A percentile compares a stretch with the other conserved stretches of the same genome.
Conservation (phyloP, 2,113 vertebrate genomes). For the Dendrocopos noguchii region DNA sequence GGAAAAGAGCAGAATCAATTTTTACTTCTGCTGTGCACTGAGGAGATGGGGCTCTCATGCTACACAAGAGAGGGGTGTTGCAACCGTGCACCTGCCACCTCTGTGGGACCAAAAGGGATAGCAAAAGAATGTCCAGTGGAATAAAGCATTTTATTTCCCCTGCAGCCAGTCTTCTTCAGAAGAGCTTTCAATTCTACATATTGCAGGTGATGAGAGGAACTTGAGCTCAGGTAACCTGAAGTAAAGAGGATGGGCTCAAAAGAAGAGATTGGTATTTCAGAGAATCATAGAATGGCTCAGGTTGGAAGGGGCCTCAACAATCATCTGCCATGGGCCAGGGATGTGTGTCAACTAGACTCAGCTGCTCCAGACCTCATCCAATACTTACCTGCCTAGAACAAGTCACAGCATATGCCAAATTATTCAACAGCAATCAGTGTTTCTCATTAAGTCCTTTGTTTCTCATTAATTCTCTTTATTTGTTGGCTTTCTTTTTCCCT, state of each 20-base stretch:
- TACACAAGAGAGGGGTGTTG: background rate
- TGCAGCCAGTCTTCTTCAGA: background rate
- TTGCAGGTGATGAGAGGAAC: background rate
- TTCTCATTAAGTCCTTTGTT: background rate
- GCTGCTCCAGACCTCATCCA: background rate
- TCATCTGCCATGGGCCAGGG: too few species aligned
- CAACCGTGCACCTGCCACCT: background rate
- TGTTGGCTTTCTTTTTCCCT: background rate
- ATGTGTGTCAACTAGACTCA: too few species aligned
- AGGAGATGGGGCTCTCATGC: background rate
- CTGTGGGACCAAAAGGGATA: background rate
- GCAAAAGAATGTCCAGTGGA: background rate
- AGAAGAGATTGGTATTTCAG: background rate
- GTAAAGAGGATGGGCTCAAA: background rate
- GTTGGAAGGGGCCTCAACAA: too few species aligned
- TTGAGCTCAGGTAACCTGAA: background rate
- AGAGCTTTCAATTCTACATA: background rate
- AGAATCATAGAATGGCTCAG: background rate
- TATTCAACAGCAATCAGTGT: background rate
- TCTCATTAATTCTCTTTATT: background rate
- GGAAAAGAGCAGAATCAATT: background rate
- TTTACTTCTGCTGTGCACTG: accelerated
- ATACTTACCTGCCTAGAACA: background rate
- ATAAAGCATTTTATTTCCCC: background rate
- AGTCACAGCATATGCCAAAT: background rate